Evolutionary conservation across 1,140 invertebrate species (phyloP), one percentile per base, ranked within the genome.

Genomic region (Triops longicaudatus): DNA sequence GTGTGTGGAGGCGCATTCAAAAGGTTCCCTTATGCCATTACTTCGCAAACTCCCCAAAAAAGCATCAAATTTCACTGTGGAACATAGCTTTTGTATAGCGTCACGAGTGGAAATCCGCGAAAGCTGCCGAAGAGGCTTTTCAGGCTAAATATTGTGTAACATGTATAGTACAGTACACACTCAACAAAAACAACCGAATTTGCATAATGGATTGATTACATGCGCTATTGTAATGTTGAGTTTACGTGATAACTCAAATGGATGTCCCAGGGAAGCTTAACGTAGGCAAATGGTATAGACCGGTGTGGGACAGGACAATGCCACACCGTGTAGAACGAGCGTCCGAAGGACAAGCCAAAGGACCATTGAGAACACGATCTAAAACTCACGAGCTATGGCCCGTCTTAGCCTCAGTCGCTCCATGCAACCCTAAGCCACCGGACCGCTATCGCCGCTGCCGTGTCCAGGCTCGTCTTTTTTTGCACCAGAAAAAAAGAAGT

Each of bases 1-100:
- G 50, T 63, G 22, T 22, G 22, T 63, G 50, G 22, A 63, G 14
- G 50, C n/a, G 2, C 50, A 63, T 63, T 63, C 50, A 63, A 63
- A 37, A 37, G 31, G 50, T 63, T 22, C 50, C 50, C 3, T 63
- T 22, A 22, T 22, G 50, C 50, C 22, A 63, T 63, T 63, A n/a
- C 22, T 63, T 63, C 50, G 50, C 50, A 63, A 63, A 63, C 50
- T 63, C 50, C 50, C 50, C 50, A 63, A 63, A 37, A 63, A 63
- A 63, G 50, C 50, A 63, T 63, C 50, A 22, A 63, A 63, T 63
- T 63, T 63, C 50, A 63, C 14, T 63, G 10, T 37, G 31, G 50
- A 63, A 22, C 50, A 14, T 22, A 63, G 22, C 50, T 17, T 63
- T 63, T 63, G 50, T 63, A 63, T 22, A 14, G 50, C 22, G 50